Percentiles rank a stretch among this genome's conserved stretches.
Conservation (phyloP, 2,888 invertebrate species). For the Cryptocephalus primarius region DNA sequence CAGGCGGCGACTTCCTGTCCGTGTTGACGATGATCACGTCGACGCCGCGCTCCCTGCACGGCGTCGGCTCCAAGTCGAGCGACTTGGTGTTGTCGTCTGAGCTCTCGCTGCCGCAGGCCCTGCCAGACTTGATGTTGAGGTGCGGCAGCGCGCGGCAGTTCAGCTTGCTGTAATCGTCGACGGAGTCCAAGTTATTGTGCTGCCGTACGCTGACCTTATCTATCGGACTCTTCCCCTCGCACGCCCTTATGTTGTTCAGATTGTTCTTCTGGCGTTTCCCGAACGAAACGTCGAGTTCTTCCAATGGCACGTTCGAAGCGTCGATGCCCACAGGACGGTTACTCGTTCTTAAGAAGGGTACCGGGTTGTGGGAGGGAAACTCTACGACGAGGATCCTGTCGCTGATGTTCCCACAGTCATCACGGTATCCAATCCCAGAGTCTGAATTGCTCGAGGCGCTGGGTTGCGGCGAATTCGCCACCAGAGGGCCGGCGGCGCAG, state of each 20-base stretch:
- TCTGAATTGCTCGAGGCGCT: slow-evolving; percentile 90
- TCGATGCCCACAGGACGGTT: slow-evolving; percentile 31
- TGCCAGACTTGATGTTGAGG: slow-evolving; percentile 28
- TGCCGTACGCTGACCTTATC: slow-evolving; percentile 10
- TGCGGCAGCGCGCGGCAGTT: slow-evolving; percentile 60
- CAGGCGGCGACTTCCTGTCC: slow-evolving; percentile 20
- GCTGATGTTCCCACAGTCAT: slow-evolving; percentile 74
- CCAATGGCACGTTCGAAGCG: slow-evolving; percentile 24
- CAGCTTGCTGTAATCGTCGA: slow-evolving; percentile 33
- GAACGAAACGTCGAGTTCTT: slow-evolving; percentile 23
- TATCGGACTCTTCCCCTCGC: slow-evolving; percentile 22
- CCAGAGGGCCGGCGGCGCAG: slow-evolving; percentile 40
- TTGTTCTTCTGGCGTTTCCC: slow-evolving; percentile 26
- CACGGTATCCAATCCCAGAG: slow-evolving; percentile 89
- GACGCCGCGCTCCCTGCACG: slow-evolving; percentile 20
- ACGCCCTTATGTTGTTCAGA: slow-evolving; percentile 32
- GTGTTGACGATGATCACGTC: slow-evolving; percentile 28
- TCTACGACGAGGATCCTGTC: slow-evolving; percentile 71
- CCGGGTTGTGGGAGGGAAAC: slow-evolving; percentile 43
- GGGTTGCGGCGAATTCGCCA: slow-evolving; percentile 74
- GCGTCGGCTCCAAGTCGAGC: slow-evolving; percentile 18
- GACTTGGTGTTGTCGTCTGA: slow-evolving; percentile 22
- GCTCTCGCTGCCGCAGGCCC: slow-evolving; percentile 13
- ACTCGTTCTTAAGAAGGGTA: slow-evolving; percentile 16
- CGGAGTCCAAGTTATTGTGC: not conserved